Evolutionary conservation across 2,888 invertebrate genomes (phyloP).

Genomic region (Colostygia pectinataria): DNA sequence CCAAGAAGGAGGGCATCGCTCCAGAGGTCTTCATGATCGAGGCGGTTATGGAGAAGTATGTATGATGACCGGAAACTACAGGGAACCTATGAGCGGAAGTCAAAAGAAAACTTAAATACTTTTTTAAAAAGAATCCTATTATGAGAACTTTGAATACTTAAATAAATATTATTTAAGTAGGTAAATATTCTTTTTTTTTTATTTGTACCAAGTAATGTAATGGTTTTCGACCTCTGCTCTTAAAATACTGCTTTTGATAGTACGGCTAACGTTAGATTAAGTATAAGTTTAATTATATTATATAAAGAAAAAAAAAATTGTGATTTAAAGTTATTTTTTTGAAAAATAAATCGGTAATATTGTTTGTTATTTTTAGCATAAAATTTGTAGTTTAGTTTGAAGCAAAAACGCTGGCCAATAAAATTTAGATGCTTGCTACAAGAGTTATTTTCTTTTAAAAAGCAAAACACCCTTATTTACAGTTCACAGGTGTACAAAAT

Average conservation of each 20-base stretch:
- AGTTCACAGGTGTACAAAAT: too few species aligned
- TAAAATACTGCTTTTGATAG: too few species aligned
- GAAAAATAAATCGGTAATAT: too few species aligned
- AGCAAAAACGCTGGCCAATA: slow-evolving; percentile 4
- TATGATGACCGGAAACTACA: background rate
- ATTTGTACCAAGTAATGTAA: too few species aligned
- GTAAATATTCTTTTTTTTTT: too few species aligned
- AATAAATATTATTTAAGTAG: too few species aligned
- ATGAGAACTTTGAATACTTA: too few species aligned
- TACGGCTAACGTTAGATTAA: slow-evolving; percentile 3
- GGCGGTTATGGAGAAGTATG: slow-evolving; percentile 69
- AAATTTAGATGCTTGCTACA: background rate
- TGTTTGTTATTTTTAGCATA: background rate
- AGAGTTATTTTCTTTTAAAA: background rate
- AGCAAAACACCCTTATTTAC: too few species aligned
- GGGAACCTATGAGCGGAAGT: background rate
- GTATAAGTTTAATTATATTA: too few species aligned
- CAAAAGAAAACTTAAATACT: background rate
- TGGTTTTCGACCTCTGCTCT: too few species aligned
- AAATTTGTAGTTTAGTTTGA: background rate
- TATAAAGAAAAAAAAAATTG: too few species aligned
- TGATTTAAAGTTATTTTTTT: background rate
- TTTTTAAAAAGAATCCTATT: too few species aligned
- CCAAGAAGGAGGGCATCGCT: slow-evolving; percentile 65
- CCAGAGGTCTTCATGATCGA: slow-evolving; percentile 75